Percentiles rank a stretch among this genome's conserved stretches.
phyloP scores from a whole-genome alignment of 2,797 vertebrate species.

The Poecilia gillii region DNA sequence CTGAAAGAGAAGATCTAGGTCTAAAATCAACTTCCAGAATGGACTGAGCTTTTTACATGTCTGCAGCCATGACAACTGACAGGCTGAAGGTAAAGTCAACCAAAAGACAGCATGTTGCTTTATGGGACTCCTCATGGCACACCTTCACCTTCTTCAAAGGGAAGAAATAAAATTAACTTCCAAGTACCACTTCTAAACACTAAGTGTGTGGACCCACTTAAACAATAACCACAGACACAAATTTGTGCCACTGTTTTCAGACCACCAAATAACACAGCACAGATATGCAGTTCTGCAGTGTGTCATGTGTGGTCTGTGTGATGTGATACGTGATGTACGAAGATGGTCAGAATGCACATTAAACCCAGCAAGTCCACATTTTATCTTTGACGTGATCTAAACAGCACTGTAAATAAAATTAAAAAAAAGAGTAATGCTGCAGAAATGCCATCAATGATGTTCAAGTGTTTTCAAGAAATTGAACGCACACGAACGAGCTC shows the following conservation, averaged over 20 bases:
- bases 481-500: conserved; percentile 46
- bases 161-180: conserved; percentile 21
- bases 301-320: conserved; percentile 38
- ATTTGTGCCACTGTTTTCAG: conserved; percentile 24
- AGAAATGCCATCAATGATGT: conserved; percentile 43
- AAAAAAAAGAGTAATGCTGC: conserved; percentile 48
- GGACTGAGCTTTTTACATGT: neutral
- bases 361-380: conserved; percentile 21
- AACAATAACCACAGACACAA: conserved; percentile 21
- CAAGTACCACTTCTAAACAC: conserved; percentile 16
- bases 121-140: conserved; percentile 9
- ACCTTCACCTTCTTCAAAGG: conserved; percentile 16
- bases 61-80: conserved; percentile 7
- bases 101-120: conserved; percentile 29
- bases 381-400: conserved; percentile 29
- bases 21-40: neutral
- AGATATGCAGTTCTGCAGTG: conserved; percentile 29
- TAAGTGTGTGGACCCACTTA: conserved; percentile 8
- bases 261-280: conserved; percentile 29
- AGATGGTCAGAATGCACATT: conserved; percentile 38
- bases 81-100: conserved; percentile 17
- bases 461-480: conserved; percentile 49
- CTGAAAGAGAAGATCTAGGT: neutral
- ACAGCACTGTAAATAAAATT: conserved; percentile 60
- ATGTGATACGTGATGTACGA: conserved; percentile 38